Base-by-base conservation (phyloP, 2,888 invertebrate species). In the Entomobrya proxima region DNA sequence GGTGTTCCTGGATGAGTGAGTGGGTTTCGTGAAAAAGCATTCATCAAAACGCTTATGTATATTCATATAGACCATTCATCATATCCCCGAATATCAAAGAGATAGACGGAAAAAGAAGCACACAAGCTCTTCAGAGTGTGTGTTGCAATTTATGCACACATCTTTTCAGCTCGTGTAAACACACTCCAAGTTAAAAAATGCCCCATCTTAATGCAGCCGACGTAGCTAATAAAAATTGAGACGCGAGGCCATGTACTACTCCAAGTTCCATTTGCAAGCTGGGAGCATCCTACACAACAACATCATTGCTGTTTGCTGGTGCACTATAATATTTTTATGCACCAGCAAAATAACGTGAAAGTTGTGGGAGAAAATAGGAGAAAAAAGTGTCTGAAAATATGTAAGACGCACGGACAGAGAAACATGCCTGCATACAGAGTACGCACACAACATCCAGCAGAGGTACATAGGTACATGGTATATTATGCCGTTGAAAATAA, bases 1-100 rank as follows among this genome's bases (percentile, higher is more conserved):
- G 81, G 81, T 47, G 61, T 61, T 30, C 30, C 30, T 3, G 9
- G 24, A 37, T 32, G 0, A 55, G 50, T 27, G 30, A 72, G 64
- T 35, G 72, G 40, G 55, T 44, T 61, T 61, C 30, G 64, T 15
- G 40, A 76, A 69, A 64, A 67, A 64, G 50, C 75, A 82, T 82
- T 58, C 75, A 82, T 82, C 82, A 82, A 82, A 82, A 75, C 76
- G 44, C 75, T 64, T 64, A 50, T 82, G 75, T 82, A 75, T 75
- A 75, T 75, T 75, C 75, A 64, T 52, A 75, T 50, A 21, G 18
- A 58, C 27, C 67, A 79, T 80, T 72, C 44, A 69, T 80, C 80
- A 58, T 58, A n/a, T 15, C 50, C 18, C n/a, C n/a, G n/a, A n/a
- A n/a, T n/a, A n/a, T n/a, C 35, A 32, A 44, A 32, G 69, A 40